Conservation (phyloP, 2,888 invertebrate genomes). For the Cryptus armator region DNA sequence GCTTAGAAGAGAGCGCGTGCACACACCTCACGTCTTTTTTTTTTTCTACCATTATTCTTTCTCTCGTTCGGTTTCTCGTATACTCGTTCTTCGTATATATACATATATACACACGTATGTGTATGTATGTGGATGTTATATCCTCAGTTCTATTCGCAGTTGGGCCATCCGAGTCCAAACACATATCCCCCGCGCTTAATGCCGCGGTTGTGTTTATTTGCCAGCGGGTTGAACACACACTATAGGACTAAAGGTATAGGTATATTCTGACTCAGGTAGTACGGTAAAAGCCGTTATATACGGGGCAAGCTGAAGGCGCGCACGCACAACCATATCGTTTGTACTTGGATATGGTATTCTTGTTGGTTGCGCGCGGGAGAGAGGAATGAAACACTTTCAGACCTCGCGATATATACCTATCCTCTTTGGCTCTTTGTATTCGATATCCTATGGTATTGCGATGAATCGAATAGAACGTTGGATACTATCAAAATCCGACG, state of each 20-base stretch:
- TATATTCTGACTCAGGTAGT: constrained; percentile 1
- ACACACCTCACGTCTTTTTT: constrained; percentile 43
- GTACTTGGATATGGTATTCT: constrained; percentile 18
- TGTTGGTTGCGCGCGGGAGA: background rate
- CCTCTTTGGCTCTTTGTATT: constrained; percentile 7
- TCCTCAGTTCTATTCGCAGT: constrained; percentile 38
- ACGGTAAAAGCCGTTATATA: constrained; percentile 18
- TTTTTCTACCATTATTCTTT: constrained; percentile 54
- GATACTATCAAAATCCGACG: background rate
- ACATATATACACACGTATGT: constrained; percentile 2
- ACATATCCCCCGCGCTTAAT: constrained; percentile 46
- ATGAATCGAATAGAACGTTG: background rate
- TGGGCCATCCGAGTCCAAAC: constrained; percentile 38
- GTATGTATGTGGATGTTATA: constrained; percentile 6
- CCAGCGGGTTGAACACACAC: constrained; percentile 20
- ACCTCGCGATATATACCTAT: background rate
- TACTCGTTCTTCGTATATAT: constrained; percentile 2
- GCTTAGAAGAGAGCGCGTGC: constrained; percentile 69
- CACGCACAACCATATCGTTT: constrained; percentile 35
- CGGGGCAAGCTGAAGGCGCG: background rate
- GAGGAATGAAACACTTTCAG: constrained; percentile 22
- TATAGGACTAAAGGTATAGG: constrained; percentile 8
- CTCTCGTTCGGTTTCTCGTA: constrained; percentile 41
- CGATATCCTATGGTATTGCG: constrained; percentile 9
- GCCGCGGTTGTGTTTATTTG: constrained; percentile 45